phyloP scores from a whole-genome alignment of 2,797 vertebrate genomes.

The Artibeus lituratus region DNA sequence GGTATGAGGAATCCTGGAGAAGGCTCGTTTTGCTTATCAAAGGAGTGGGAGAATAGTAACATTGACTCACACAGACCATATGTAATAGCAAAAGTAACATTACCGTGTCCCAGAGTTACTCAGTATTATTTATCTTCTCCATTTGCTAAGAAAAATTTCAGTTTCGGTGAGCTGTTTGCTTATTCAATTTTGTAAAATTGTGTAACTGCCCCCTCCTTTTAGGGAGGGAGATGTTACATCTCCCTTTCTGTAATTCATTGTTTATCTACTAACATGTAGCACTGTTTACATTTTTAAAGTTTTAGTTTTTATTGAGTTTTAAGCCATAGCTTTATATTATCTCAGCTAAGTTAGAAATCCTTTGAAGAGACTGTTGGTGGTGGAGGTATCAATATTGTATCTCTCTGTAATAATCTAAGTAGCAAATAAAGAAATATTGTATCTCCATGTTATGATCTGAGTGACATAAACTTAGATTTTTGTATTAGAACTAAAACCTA shows the following conservation, averaged over 20 bases:
- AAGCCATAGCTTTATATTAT: neutral
- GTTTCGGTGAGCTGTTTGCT: constrained; percentile 43
- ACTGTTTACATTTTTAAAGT: constrained; percentile 1
- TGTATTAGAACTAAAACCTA: constrained; percentile 20
- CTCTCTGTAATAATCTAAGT: neutral
- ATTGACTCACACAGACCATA: neutral
- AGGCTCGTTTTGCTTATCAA: neutral
- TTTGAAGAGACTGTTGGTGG: neutral
- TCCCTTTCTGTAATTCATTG: constrained; percentile 22
- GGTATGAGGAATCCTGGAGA: neutral
- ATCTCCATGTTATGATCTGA: neutral
- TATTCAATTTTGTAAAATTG: constrained; percentile 40
- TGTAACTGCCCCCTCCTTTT: neutral
- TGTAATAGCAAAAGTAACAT: constrained; percentile 31
- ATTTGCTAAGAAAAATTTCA: constrained; percentile 30
- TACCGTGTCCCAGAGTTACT: neutral
- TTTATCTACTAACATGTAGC: neutral
- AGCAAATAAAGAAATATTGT: neutral
- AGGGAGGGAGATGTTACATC: neutral
- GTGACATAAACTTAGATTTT: constrained; percentile 22
- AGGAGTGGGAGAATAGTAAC: constrained; percentile 15
- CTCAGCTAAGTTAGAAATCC: neutral
- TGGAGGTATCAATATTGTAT: constrained; percentile 9
- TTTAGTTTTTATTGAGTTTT: constrained; percentile 23
- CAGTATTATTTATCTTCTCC: constrained; percentile 23